Percentiles rank a stretch among this genome's conserved stretches.
Conservation (phyloP, 2,113 vertebrate species). For the Rhinopomastus cyanomelas region DNA sequence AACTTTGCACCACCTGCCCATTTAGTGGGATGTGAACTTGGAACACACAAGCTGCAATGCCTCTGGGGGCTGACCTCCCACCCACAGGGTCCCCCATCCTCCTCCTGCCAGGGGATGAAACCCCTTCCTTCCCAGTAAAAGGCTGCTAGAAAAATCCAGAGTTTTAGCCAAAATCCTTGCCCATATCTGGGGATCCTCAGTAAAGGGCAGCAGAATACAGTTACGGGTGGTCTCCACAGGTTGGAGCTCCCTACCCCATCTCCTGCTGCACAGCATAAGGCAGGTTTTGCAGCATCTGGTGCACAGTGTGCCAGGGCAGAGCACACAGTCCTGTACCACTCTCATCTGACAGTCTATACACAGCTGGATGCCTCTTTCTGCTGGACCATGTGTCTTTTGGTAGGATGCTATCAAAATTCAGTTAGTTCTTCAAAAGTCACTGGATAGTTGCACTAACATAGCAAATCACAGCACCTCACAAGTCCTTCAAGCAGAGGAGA, state of each 20-base stretch:
- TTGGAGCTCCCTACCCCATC: neutral
- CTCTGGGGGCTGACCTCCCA: too few relatives aligned
- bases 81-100: too few relatives aligned
- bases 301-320: rapidly evolving
- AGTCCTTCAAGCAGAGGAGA: neutral
- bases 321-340: neutral
- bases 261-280: neutral
- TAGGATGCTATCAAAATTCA: neutral
- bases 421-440: neutral
- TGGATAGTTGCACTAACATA: neutral
- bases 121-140: neutral
- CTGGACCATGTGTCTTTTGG: neutral
- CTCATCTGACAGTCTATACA: neutral
- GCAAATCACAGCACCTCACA: neutral
- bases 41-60: too few relatives aligned
- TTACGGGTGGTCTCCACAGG: neutral
- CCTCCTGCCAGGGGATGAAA: rapidly evolving
- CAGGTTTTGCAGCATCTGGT: neutral
- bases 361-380: neutral
- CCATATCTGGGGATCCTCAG: rapidly evolving
- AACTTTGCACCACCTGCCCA: neutral
- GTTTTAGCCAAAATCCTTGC: neutral
- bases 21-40: too few relatives aligned
- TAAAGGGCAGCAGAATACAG: neutral
- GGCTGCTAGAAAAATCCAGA: neutral